These are phyloP conservation scores for Myocastor coypus DNA, from an alignment of 2,113 vertebrate species.

Conservation along the genomic window DNA sequence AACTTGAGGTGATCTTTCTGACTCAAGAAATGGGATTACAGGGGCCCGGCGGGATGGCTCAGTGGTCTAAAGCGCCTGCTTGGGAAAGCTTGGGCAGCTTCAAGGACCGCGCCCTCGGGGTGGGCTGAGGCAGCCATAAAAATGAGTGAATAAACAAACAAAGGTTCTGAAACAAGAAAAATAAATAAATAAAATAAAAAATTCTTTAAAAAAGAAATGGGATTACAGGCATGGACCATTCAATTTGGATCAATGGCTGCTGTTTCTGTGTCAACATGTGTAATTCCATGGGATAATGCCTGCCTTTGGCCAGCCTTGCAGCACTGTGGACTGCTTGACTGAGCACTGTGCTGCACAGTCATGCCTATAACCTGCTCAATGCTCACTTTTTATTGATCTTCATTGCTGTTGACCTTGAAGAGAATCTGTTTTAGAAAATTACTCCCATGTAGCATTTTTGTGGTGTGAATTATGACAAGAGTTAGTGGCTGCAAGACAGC, in stretches of 20 bases:
- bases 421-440: constrained; percentile 46
- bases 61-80: no score
- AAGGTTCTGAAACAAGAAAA: no score
- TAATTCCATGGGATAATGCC: constrained; percentile 14
- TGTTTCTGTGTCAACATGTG: neutral
- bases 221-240: neutral
- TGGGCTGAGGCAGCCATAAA: no score
- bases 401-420: constrained; percentile 20
- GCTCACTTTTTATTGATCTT: constrained; percentile 24
- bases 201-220: no score
- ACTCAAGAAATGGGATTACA: neutral
- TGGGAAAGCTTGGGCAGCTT: no score
- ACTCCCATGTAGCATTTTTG: constrained; percentile 48
- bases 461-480: constrained; percentile 48
- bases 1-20: neutral
- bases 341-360: constrained; percentile 22
- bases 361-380: constrained; percentile 17
- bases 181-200: no score
- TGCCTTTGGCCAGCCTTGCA: constrained; percentile 56
- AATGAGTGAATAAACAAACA: no score
- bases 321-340: constrained; percentile 32
- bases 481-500: constrained; percentile 27
- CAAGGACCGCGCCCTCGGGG: no score
- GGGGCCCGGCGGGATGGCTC: no score
- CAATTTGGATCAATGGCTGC: neutral